Evolutionary conservation across 2,888 invertebrate genomes (phyloP).

Genomic region (Micoletzkya japonica): DNA sequence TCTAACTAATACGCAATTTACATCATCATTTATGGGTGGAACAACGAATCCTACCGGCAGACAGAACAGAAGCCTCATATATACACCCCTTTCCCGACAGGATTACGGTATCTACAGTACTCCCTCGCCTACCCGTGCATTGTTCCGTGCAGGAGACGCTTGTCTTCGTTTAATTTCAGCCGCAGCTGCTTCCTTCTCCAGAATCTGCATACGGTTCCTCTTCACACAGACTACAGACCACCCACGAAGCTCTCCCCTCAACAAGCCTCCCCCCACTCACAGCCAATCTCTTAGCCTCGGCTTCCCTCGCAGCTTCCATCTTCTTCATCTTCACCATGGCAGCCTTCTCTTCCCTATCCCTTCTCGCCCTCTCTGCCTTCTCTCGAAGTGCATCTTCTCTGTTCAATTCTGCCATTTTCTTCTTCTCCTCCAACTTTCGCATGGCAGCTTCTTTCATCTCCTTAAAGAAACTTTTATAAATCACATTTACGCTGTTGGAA

Average conservation of each 20-base stretch:
- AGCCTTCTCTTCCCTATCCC: constrained; percentile 25
- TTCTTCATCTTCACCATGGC: constrained; percentile 20
- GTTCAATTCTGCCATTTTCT: constrained; percentile 3
- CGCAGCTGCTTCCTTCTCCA: constrained; percentile 6
- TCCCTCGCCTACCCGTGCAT: not conserved
- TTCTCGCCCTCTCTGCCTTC: constrained; percentile 24
- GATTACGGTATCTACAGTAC: constrained; percentile 15
- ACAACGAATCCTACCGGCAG: no score
- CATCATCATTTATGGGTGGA: no score
- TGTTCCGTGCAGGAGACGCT: constrained; percentile 7
- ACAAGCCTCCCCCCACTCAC: no score
- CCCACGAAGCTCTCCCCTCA: no score
- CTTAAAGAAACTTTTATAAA: not conserved
- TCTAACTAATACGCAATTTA: not conserved
- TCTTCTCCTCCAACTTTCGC: constrained; percentile 13
- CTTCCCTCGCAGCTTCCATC: constrained; percentile 8
- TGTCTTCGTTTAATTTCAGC: constrained; percentile 6
- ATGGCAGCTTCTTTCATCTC: not conserved
- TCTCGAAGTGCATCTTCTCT: constrained; percentile 18
- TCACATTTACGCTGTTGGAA: no score
- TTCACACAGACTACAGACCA: not conserved
- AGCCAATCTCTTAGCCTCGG: constrained; percentile 1
- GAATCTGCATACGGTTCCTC: not conserved
- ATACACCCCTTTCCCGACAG: no score
- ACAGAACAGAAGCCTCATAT: no score